Conservation (phyloP, 2,888 invertebrate genomes). For the Cosmorhoe ocellata region DNA sequence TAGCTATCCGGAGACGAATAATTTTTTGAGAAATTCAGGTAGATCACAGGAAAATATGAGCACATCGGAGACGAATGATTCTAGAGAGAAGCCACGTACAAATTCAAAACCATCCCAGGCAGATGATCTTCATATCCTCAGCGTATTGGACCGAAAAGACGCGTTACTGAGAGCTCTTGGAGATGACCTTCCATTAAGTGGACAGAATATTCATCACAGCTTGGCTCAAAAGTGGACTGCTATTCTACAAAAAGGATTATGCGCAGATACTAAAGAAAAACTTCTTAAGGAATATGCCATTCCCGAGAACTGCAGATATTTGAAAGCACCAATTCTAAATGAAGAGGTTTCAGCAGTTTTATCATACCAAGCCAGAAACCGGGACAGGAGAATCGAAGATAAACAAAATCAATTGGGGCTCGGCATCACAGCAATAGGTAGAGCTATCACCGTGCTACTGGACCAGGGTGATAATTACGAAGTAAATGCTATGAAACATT, state of each 20-base stretch:
- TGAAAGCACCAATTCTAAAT: conserved; percentile 19
- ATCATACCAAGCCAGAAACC: not conserved
- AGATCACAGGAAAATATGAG: not conserved
- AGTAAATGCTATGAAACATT: conserved; percentile 8
- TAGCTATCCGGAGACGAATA: too few species aligned
- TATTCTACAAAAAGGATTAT: conserved; percentile 13
- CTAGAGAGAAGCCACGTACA: conserved; percentile 1
- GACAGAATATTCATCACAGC: conserved; percentile 6
- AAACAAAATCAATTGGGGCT: conserved; percentile 21
- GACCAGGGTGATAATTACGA: conserved; percentile 7
- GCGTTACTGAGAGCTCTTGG: conserved; percentile 7
- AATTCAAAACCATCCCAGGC: conserved; percentile 1
- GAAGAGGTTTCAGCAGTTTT: conserved; percentile 9
- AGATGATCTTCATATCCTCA: not conserved
- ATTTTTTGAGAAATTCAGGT: too few species aligned
- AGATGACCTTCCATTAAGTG: conserved; percentile 10
- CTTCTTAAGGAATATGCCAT: conserved; percentile 10
- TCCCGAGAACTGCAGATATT: conserved; percentile 20
- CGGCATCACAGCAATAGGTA: conserved; percentile 18
- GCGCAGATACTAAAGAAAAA: not conserved
- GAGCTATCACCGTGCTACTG: conserved; percentile 12
- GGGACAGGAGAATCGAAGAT: conserved; percentile 5
- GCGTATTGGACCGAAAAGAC: not conserved
- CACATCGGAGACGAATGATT: not conserved
- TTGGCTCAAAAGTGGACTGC: conserved; percentile 10